Percentiles rank a stretch among this genome's conserved stretches.
phyloP scores from a whole-genome alignment of 2,113 vertebrate genomes.

The Oxygymnocypris stewartii region DNA sequence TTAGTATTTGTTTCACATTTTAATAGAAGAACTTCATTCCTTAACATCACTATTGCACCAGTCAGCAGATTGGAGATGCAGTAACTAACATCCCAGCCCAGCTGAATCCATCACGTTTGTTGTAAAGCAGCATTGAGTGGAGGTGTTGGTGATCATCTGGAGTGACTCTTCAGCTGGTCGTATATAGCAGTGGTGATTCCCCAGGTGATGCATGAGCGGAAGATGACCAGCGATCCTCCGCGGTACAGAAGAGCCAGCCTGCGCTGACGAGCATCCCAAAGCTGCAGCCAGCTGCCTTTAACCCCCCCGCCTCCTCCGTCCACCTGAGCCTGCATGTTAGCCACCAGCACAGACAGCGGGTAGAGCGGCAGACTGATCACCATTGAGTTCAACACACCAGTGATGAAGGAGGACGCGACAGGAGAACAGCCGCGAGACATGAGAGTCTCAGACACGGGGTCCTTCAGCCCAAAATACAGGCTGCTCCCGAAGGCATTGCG shows the following conservation, averaged over 20 bases:
- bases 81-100: background rate
- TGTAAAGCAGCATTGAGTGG: background rate
- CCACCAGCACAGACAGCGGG: slow-evolving; percentile 83
- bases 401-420: slow-evolving; percentile 77
- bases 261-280: slow-evolving; percentile 76
- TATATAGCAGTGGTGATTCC: slow-evolving; percentile 84
- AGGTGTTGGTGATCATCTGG: slow-evolving; percentile 21
- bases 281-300: slow-evolving; percentile 61
- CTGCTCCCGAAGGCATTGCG: slow-evolving; percentile 83
- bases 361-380: slow-evolving; percentile 79
- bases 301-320: slow-evolving; percentile 68
- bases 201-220: slow-evolving; percentile 87
- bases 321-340: slow-evolving; percentile 84
- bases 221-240: slow-evolving; percentile 81
- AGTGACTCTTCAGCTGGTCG: slow-evolving; percentile 73
- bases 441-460: slow-evolving; percentile 74
- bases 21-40: background rate
- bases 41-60: background rate
- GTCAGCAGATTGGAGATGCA: background rate
- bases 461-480: slow-evolving; percentile 86
- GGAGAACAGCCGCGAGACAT: slow-evolving; percentile 67
- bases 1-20: background rate
- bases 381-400: slow-evolving; percentile 80
- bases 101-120: too few species aligned
- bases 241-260: slow-evolving; percentile 78